Evolutionary conservation across 2,888 invertebrate species (phyloP), one percentile per base, ranked within the genome.

Genomic region (Penaeus monodon): DNA sequence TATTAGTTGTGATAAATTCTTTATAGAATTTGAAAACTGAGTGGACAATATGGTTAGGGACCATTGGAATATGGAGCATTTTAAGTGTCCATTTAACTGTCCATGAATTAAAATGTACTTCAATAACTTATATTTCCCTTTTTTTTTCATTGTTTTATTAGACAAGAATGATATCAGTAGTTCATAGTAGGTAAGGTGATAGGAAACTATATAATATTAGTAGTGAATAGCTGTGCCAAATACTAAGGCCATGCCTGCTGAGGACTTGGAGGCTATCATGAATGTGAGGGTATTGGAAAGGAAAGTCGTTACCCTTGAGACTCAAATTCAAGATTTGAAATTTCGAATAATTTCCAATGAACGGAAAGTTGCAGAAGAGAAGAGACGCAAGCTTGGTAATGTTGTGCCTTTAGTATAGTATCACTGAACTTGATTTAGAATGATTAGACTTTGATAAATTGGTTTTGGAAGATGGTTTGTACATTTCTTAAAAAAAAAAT

Each of bases 341-440:
- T 84, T 81, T 63, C 88, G 84, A 22, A 66, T 89, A 33, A 81
- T 89, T 44, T 85, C 80, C 57, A 85, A 84, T 73, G 89, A 89
- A 68, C 81, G 79, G 76, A 88, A 88, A 68, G 86, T 38, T 14
- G 89, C 89, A 38, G 81, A 80, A 1, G 89, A 89, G 65, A 89
- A 88, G 64, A 78, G 88, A 24, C 78, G 89, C n/a, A 87, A 90
- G 66, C 49, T 88, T 86, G 89, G 89, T 90, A 87, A 20, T 64
- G n/a, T 80, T 68, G 22, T 20, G 44, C 10, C 33, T 65, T n/a
- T 74, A 7, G 38, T n/a, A n/a, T 33, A 49, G 29, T 82, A 29
- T 82, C 14, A 49, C 38, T 57, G 57, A 57, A 57, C 2, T 1
- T 57, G 57, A 57, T 80, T 33, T 80, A 27, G 33, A n/a, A 64